Conservation (phyloP, 37 sponge, comb jelly and placozoan genomes). For the Oscarella lobularis region DNA sequence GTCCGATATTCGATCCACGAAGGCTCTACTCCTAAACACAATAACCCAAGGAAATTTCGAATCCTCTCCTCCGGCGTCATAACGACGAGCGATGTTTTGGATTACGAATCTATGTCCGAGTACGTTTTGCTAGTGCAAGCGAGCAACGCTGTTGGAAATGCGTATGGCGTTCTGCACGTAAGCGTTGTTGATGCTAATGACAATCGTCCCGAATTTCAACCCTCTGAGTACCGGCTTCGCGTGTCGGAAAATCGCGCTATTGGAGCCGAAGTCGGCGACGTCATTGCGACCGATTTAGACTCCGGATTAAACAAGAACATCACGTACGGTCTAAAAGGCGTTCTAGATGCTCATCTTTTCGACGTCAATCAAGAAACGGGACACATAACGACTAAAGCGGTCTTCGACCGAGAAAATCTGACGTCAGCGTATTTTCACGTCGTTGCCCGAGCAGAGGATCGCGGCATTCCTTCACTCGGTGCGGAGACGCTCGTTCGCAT, state of each 20-base stretch:
- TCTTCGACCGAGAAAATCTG: neutral
- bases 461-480: neutral
- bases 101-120: neutral
- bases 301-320: neutral
- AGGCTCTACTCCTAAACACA: neutral
- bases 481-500: neutral
- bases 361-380: neutral
- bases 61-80: neutral
- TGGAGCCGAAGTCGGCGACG: neutral
- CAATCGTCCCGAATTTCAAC: neutral
- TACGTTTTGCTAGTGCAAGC: neutral
- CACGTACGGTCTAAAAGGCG: neutral
- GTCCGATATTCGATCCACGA: neutral
- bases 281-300: neutral
- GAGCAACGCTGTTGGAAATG: neutral
- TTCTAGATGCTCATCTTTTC: neutral
- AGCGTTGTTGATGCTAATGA: neutral
- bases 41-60: neutral
- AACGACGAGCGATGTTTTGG: neutral
- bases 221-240: neutral
- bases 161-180: neutral
- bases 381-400: neutral
- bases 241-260: neutral
- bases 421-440: neutral
- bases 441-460: neutral